Percentiles rank a stretch among this genome's conserved stretches.
Conservation (phyloP, 2,113 vertebrate genomes). For the Nipponia nippon region DNA sequence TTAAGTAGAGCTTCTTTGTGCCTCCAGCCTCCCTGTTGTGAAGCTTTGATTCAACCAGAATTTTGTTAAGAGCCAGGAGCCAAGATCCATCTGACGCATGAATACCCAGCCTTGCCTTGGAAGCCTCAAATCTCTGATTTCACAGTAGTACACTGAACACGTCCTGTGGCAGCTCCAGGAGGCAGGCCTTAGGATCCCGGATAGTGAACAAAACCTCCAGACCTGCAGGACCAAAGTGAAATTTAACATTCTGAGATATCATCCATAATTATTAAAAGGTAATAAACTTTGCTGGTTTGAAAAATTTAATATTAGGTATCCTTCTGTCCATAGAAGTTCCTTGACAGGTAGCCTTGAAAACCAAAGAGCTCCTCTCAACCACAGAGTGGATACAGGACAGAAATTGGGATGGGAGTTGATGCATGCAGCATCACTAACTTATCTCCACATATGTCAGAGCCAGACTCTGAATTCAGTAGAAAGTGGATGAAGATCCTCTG, state of each 20-base stretch:
- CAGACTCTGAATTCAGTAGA: neutral
- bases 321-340: neutral
- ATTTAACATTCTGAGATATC: neutral
- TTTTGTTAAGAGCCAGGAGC: neutral
- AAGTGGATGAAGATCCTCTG: neutral
- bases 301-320: neutral
- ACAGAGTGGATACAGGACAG: neutral
- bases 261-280: neutral
- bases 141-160: neutral
- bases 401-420: neutral
- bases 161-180: neutral
- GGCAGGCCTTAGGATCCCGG: neutral
- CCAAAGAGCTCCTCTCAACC: neutral
- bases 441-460: neutral
- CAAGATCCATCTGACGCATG: rapidly evolving
- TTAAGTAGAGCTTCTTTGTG: neutral
- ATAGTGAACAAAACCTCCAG: neutral
- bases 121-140: neutral
- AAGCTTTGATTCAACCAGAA: neutral
- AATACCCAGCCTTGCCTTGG: neutral
- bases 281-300: neutral
- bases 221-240: neutral
- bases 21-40: neutral
- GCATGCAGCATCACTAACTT: neutral
- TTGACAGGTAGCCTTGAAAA: neutral